These are phyloP conservation scores for Micrasema minimum DNA, from an alignment of 1,140 invertebrate species.

Conservation along the genomic window DNA sequence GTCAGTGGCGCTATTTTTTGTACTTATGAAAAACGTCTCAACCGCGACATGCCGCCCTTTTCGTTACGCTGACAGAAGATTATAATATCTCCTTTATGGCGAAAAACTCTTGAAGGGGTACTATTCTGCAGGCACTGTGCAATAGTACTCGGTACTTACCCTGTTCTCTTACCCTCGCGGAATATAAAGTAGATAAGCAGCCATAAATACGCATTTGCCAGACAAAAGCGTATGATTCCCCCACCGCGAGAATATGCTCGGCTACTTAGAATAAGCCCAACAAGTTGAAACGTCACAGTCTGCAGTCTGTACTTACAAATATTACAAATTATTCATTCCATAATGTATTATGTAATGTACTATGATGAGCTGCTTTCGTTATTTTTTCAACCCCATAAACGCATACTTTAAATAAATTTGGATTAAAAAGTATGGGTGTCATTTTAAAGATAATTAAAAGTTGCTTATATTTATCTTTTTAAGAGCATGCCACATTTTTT, in stretches of 20 bases:
- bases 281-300: slow-evolving; percentile 3
- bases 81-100: slow-evolving; percentile 12
- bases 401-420: no score
- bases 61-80: no score
- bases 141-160: background rate
- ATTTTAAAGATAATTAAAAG: no score
- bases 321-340: background rate
- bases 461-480: no score
- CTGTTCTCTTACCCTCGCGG: slow-evolving; percentile 1
- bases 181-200: slow-evolving; percentile 32
- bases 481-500: no score
- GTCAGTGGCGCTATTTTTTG: no score
- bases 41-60: no score
- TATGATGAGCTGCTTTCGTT: background rate
- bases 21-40: no score
- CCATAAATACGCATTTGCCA: slow-evolving; percentile 45
- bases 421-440: no score
- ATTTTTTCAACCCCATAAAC: no score
- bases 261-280: slow-evolving; percentile 25
- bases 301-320: background rate
- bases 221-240: slow-evolving; percentile 42
- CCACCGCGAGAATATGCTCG: slow-evolving; percentile 34
- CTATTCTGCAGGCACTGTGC: slow-evolving; percentile 23
- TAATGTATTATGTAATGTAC: background rate
- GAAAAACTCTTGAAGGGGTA: slow-evolving; percentile 28